These are phyloP conservation scores for Patagioenas fasciata DNA, from an alignment of 2,113 vertebrate genomes.

Conservation along the genomic window DNA sequence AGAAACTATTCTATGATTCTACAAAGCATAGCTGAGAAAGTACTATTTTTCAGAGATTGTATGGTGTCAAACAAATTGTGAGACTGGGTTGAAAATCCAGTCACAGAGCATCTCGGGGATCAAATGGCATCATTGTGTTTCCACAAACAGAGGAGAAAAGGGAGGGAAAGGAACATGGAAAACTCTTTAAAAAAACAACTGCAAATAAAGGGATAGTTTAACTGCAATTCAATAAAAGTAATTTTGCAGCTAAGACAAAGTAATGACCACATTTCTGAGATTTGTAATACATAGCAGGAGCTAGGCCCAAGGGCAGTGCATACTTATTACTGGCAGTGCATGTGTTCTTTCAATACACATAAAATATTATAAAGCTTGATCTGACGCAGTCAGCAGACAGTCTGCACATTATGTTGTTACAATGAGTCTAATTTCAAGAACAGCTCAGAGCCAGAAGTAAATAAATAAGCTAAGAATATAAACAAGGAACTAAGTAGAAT, in stretches of 20 bases:
- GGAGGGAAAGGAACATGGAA: background rate
- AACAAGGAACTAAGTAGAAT: constrained; percentile 31
- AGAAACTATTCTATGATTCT: background rate
- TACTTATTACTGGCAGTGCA: background rate
- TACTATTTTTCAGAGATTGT: background rate
- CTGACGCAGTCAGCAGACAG: background rate
- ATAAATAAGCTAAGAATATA: constrained; percentile 56
- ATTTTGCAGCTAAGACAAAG: constrained; percentile 50
- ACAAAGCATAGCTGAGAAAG: background rate
- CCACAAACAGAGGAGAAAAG: background rate
- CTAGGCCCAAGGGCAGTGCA: background rate
- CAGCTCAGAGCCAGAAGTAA: background rate
- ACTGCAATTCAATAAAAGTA: constrained; percentile 37
- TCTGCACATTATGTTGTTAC: background rate
- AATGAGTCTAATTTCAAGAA: constrained; percentile 28
- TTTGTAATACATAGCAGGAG: constrained; percentile 6
- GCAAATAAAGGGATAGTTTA: constrained; percentile 9
- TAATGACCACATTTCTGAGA: constrained; percentile 48
- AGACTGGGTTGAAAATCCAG: background rate
- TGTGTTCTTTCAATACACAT: constrained; percentile 22
- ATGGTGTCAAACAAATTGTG: background rate
- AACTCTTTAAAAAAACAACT: background rate
- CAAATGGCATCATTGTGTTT: background rate
- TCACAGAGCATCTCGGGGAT: background rate
- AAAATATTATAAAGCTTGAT: background rate